Conservation (phyloP, 2,888 invertebrate species). For the Ophonus ardosiacus region DNA sequence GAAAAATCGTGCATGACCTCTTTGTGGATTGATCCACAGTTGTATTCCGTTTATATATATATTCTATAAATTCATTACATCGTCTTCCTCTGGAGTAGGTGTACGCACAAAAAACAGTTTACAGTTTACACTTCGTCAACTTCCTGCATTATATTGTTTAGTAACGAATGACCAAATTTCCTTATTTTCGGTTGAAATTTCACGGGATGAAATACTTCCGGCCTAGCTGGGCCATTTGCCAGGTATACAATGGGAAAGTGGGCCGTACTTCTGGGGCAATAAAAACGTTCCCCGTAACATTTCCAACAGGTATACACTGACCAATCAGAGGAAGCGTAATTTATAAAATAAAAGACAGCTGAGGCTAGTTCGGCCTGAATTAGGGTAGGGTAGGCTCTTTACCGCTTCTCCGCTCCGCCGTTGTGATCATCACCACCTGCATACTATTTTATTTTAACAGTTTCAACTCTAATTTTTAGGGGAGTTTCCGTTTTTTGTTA, state of each 20-base stretch:
- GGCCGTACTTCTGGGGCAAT: conserved; percentile 66
- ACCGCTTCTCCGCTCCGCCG: background rate
- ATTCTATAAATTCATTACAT: background rate
- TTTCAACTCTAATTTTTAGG: conserved; percentile 17
- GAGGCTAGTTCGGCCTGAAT: background rate
- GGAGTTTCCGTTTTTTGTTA: conserved; percentile 17
- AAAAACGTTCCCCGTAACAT: conserved; percentile 69
- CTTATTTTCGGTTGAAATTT: conserved; percentile 24
- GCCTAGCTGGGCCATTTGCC: conserved; percentile 59
- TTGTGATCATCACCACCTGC: conserved; percentile 24
- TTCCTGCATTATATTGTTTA: background rate
- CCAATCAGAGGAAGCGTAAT: conserved; percentile 73
- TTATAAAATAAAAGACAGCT: conserved; percentile 65
- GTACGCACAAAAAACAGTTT: background rate
- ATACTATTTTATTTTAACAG: conserved; percentile 24
- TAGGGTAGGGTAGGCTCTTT: background rate
- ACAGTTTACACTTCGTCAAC: background rate
- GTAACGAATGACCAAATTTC: background rate
- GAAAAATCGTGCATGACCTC: no score
- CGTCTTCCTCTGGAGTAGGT: background rate
- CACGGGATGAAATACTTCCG: conserved; percentile 12
- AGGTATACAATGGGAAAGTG: conserved; percentile 64
- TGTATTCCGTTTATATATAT: no score
- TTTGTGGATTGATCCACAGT: no score
- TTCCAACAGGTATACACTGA: conserved; percentile 69